These are phyloP conservation scores for Gerris lacustris DNA, from an alignment of 2,888 invertebrate species.

Conservation along the genomic window DNA sequence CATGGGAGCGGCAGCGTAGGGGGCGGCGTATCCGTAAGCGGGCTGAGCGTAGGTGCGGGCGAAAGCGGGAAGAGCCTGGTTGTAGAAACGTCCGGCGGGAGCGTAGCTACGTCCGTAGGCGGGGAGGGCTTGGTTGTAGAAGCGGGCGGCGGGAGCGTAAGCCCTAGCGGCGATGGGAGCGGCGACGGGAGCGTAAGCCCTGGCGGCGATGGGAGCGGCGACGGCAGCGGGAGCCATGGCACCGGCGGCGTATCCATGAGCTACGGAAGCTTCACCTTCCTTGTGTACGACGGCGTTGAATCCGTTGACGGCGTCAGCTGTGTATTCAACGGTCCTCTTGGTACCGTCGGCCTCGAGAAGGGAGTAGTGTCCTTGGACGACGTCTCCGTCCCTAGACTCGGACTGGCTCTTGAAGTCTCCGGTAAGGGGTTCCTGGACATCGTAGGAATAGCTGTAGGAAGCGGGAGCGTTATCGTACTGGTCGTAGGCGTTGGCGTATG, in stretches of 20 bases:
- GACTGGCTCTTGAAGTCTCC: slow-evolving; percentile 40
- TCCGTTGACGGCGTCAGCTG: slow-evolving; percentile 30
- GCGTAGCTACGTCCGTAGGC: background rate
- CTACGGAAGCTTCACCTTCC: slow-evolving; percentile 16
- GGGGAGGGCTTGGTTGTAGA: background rate
- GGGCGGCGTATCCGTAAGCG: background rate
- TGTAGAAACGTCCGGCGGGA: background rate
- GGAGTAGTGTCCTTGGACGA: slow-evolving; percentile 38
- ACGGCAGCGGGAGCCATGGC: slow-evolving; percentile 18
- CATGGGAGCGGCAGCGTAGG: background rate
- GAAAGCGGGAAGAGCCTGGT: background rate
- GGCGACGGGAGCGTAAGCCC: slow-evolving; percentile 17
- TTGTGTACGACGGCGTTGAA: slow-evolving; percentile 31
- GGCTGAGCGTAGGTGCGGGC: background rate
- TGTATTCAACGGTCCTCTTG: slow-evolving; percentile 31
- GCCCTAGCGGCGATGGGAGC: slow-evolving; percentile 7
- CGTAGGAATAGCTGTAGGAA: slow-evolving; percentile 39
- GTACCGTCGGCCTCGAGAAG: slow-evolving; percentile 24
- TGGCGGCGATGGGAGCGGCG: slow-evolving; percentile 18
- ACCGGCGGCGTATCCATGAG: slow-evolving; percentile 13
- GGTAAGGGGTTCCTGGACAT: slow-evolving; percentile 39
- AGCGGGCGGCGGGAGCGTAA: background rate
- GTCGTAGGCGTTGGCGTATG: slow-evolving; percentile 14
- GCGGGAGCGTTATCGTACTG: slow-evolving; percentile 30
- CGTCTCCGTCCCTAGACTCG: slow-evolving; percentile 39